Percentiles rank a stretch among this genome's conserved stretches.
Conservation (phyloP, 2,888 invertebrate species). For the Phortica okadai region DNA sequence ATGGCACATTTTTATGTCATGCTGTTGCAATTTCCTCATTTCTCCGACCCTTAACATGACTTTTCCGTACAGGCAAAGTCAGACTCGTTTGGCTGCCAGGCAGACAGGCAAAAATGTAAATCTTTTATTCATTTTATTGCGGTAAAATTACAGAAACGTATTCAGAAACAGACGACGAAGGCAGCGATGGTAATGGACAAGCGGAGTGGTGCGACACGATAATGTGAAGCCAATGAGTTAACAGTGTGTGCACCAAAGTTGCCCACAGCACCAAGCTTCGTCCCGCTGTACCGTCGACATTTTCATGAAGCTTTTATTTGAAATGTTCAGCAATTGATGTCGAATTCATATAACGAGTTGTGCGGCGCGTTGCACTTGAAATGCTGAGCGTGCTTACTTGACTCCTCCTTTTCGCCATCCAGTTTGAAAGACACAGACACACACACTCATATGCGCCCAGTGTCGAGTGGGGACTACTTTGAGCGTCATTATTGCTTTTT, state of each 20-base stretch:
- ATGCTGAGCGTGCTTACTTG: constrained; percentile 16
- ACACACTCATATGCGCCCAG: background rate
- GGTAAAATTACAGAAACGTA: constrained; percentile 43
- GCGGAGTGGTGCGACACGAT: background rate
- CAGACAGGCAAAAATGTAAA: constrained; percentile 44
- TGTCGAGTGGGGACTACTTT: constrained; percentile 19
- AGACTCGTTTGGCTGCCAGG: background rate
- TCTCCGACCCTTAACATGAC: background rate
- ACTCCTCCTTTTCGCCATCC: constrained; percentile 31
- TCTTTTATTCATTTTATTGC: constrained; percentile 54
- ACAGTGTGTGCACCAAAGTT: constrained; percentile 17
- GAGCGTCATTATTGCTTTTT: constrained; percentile 68
- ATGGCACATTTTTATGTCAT: constrained; percentile 42
- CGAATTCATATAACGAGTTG: constrained; percentile 70
- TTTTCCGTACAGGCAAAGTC: background rate
- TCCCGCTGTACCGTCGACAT: background rate
- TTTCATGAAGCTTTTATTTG: constrained; percentile 9
- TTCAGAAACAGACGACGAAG: constrained; percentile 14
- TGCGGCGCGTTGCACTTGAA: constrained; percentile 45
- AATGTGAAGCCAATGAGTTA: constrained; percentile 29
- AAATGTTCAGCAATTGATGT: constrained; percentile 65
- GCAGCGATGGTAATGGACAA: background rate
- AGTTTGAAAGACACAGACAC: constrained; percentile 32
- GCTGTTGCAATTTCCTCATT: constrained; percentile 14
- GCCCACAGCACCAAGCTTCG: background rate